Base-by-base conservation (phyloP, 2,113 vertebrate genomes). In the Phrynosoma blainvillii region DNA sequence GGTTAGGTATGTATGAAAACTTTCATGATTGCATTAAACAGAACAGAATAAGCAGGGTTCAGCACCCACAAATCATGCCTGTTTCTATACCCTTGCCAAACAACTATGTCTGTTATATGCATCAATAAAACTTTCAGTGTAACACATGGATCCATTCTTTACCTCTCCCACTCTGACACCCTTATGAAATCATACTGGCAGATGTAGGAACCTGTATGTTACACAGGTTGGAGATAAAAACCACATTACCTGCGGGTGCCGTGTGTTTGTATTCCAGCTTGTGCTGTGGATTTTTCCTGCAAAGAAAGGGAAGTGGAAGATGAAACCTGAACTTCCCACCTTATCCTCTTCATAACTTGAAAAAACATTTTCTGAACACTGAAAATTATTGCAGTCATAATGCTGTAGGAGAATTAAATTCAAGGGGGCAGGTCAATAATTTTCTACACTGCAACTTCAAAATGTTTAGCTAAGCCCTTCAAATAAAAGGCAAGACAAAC, bases 251-350 rank as follows among this genome's bases (percentile, higher is more conserved):
- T 90, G 95, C 93, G 90, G 92, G 90, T 25, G 68, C 84, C 36
- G 89, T 96, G 78, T 98, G 97, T 86, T 94, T 97, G 86, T 97
- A 97, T 85, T 97, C 96, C 71, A 96, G 86, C 89, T 96, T 97
- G 93, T 98, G 97, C 78, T 97, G 97, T 0, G 96, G 97, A 93
- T 98, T 98, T 91, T 97, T 97, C 90, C 97, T 98, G 87, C 25
- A 94, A 94, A 84, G 84, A 86, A 88, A n/a, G 62, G 21, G 20
- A 27, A 2, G 30, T 20, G 27, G 40, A 84, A 14, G 90, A 86
- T 12, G 75, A 79, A 42, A 62, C 25, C 85, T 5, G 0, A 16
- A 52, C 11, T 54, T 21, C 4, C 42, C 40, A 18, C 52, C 83
- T 52, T 52, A 85, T 21, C 4, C 30, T 56, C 4, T 42, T 5